These are phyloP conservation scores for Platanista minor DNA, from an alignment of 2,113 vertebrate species.

Conservation along the genomic window DNA sequence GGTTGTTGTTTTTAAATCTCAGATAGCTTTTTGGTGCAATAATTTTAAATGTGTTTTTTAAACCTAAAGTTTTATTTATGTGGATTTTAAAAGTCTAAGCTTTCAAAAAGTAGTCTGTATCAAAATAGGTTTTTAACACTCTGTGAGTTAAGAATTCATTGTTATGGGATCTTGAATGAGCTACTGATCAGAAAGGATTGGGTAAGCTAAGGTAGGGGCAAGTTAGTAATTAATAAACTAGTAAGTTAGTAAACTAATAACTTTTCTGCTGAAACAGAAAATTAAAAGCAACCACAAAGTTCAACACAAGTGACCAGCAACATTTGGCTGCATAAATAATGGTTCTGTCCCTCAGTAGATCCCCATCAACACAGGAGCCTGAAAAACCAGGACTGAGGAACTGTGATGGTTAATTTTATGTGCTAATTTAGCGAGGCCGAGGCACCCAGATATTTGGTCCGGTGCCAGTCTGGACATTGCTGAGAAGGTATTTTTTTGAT, in stretches of 20 bases:
- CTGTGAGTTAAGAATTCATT: neutral
- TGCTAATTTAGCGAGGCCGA: neutral
- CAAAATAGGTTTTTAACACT: neutral
- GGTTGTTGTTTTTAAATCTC: neutral
- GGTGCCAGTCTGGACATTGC: neutral
- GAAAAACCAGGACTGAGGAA: neutral
- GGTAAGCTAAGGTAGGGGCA: neutral
- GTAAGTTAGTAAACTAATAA: neutral
- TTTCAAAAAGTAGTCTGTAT: slow-evolving; percentile 20
- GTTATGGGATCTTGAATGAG: neutral
- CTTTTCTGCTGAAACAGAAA: neutral
- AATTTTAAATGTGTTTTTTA: neutral
- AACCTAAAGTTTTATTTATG: neutral
- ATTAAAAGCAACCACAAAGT: neutral
- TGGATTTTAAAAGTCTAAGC: neutral
- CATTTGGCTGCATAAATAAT: neutral
- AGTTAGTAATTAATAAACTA: neutral
- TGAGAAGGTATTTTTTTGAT: neutral
- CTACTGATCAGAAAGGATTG: neutral
- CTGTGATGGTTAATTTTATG: neutral
- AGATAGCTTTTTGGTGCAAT: neutral
- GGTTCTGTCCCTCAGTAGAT: neutral
- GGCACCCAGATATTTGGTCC: neutral
- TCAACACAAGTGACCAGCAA: neutral
- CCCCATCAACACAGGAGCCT: neutral